phyloP scores from a whole-genome alignment of 2,888 invertebrate genomes.

The Ormyrus thymus region DNA sequence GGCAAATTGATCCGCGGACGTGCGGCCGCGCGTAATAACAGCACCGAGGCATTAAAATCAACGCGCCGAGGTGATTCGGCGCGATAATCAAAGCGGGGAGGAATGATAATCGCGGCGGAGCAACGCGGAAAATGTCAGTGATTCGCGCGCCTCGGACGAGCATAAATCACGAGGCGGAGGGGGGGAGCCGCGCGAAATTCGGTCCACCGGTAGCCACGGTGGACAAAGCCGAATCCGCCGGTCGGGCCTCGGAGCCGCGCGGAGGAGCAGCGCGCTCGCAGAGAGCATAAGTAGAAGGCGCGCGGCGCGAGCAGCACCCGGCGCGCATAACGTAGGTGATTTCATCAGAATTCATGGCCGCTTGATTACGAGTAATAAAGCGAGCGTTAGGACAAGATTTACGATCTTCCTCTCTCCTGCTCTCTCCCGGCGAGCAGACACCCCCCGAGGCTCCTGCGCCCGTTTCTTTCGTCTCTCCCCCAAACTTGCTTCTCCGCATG shows the following conservation, averaged over 20 bases:
- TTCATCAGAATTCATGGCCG: constrained; percentile 74
- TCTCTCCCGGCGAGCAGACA: constrained; percentile 37
- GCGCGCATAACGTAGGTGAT: constrained; percentile 70
- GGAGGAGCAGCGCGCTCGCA: not conserved
- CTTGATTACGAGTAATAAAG: constrained; percentile 75
- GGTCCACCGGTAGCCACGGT: constrained; percentile 11
- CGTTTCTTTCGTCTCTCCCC: not conserved
- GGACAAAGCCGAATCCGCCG: not conserved
- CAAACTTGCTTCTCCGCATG: constrained; percentile 37
- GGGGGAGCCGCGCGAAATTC: constrained; percentile 24
- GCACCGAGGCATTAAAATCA: constrained; percentile 24
- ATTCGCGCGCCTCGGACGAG: constrained; percentile 16
- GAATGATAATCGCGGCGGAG: constrained; percentile 6
- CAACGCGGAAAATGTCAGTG: constrained; percentile 19
- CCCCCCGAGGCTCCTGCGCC: constrained; percentile 26
- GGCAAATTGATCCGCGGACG: constrained; percentile 5
- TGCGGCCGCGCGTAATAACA: not conserved
- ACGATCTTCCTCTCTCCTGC: constrained; percentile 63
- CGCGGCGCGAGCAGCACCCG: constrained; percentile 60
- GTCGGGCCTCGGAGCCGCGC: not conserved
- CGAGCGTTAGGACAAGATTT: constrained; percentile 74
- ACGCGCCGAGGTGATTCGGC: not conserved
- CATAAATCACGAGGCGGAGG: constrained; percentile 38
- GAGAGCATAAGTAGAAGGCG: constrained; percentile 66
- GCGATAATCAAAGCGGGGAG: constrained; percentile 5